These are phyloP conservation scores for Sphenopsis melanotis DNA, from an alignment of 2,797 vertebrate species.

Conservation along the genomic window DNA sequence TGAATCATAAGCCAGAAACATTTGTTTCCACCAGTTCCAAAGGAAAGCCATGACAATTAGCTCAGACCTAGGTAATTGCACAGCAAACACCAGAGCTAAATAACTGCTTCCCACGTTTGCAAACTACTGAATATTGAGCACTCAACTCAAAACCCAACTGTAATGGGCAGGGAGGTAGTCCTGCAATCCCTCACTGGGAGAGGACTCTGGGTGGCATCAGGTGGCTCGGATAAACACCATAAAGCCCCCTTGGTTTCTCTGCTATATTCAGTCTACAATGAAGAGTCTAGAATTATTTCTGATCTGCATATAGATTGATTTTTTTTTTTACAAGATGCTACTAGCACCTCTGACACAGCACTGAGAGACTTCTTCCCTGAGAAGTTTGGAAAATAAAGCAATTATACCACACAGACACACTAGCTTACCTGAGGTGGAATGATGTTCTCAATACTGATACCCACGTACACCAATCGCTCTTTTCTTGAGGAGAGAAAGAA, in stretches of 20 bases:
- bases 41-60: not conserved
- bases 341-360: not conserved
- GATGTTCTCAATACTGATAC: constrained; percentile 98
- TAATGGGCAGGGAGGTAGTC: not conserved
- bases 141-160: not conserved
- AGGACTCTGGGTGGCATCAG: not conserved
- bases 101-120: not conserved
- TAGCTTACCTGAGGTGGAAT: constrained; percentile 90
- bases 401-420: fast-evolving
- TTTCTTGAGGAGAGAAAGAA: constrained; percentile 73
- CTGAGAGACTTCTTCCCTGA: not conserved
- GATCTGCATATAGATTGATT: not conserved
- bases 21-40: not conserved
- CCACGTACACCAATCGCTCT: constrained; percentile 95
- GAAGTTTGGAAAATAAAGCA: not conserved
- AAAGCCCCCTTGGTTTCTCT: not conserved
- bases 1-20: not conserved
- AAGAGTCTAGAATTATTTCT: not conserved
- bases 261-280: not conserved
- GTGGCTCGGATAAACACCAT: not conserved
- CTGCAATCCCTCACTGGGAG: not conserved
- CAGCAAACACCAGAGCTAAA: not conserved
- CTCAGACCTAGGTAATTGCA: not conserved
- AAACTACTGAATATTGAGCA: not conserved
- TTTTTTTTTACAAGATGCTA: not conserved